These are phyloP conservation scores for Eubasilissa splendida DNA, from an alignment of 2,888 invertebrate species.

Conservation along the genomic window DNA sequence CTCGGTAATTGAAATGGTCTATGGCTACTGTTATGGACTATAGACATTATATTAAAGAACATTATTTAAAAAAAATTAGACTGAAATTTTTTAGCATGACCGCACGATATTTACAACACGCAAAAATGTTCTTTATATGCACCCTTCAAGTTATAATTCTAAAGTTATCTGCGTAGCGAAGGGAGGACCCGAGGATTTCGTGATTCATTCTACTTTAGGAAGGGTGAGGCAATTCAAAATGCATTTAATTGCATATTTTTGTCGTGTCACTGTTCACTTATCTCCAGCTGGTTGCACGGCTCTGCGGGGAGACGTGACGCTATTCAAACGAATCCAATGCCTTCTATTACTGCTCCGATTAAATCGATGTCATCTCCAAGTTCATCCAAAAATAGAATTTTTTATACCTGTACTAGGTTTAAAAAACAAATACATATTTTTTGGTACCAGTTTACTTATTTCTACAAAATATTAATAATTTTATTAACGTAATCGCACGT, in stretches of 20 bases:
- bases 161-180: neutral
- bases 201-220: neutral
- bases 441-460: too few relatives aligned
- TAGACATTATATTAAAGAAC: too few relatives aligned
- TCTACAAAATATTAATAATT: too few relatives aligned
- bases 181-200: neutral
- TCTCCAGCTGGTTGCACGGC: neutral
- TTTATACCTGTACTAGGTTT: too few relatives aligned
- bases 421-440: too few relatives aligned
- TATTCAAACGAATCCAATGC: conserved; percentile 11
- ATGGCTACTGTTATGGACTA: too few relatives aligned
- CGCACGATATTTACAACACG: neutral
- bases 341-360: neutral
- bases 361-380: neutral
- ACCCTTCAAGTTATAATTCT: conserved; percentile 18
- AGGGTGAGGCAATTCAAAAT: conserved; percentile 5
- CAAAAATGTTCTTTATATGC: conserved; percentile 8
- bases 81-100: neutral
- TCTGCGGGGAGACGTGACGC: too few relatives aligned
- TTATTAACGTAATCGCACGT: too few relatives aligned
- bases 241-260: conserved; percentile 33
- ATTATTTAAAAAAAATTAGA: too few relatives aligned
- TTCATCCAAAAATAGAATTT: neutral
- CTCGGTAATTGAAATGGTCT: too few relatives aligned
- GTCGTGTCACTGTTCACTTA: conserved; percentile 20